Evolutionary conservation across 2,888 invertebrate species (phyloP), one percentile per base, ranked within the genome.

Genomic region (Atethmia centrago): DNA sequence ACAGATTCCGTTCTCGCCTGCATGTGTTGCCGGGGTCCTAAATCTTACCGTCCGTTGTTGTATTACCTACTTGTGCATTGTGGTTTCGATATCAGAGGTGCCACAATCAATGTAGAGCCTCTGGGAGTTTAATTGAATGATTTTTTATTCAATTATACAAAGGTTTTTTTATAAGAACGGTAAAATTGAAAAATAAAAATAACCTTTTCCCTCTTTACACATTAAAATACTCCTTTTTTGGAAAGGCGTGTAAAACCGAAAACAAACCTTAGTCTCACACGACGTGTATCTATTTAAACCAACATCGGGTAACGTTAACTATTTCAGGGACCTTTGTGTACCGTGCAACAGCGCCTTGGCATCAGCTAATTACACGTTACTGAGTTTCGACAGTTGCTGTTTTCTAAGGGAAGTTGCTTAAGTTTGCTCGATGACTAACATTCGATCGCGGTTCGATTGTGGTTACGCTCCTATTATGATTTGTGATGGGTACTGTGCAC

Each of bases 351-450:
- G 0, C 12, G 74, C 85, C 85, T 85, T 85, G 85, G 79, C 75
- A 67, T 61, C 72, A 68, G 58, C 62, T 80, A 86, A 81, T 85
- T 83, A 79, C 77, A 77, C 77, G 73, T 77, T 76, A 76, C 75
- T 65, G 74, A 69, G 74, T 84, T 82, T 85, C 85, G 65, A 79
- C 84, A 81, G 77, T 77, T 71, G 63, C 66, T 69, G 85, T 85
- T 89, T 88, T 88, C 89, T 87, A 88, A 85, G 87, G 89, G 89
- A 90, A 88, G 86, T 90, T 90, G 90, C 89, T 66, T 70, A 86
- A 82, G 73, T 47, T 40, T 19, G 19, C 59, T 36, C 65, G 62
- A 7, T 63, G 55, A 59, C 85, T 85, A 80, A 84, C 82, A 80
- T 71, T 80, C 76, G 86, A 81, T 81, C 74, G 79, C 58, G 49